Evolutionary conservation across 2,888 invertebrate genomes (phyloP).

Genomic region (Ophioninae sp.): DNA sequence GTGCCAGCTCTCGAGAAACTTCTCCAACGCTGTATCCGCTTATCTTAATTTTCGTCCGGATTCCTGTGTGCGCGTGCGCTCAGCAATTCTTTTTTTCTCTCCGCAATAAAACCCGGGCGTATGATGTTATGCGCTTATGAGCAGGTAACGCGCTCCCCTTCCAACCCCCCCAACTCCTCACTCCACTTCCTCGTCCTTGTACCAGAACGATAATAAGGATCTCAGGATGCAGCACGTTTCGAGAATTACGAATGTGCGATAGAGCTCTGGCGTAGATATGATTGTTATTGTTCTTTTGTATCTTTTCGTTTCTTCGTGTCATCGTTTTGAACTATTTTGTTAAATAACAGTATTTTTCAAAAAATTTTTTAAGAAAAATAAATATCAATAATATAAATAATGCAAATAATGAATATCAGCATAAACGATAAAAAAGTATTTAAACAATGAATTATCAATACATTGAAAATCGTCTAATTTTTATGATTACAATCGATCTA

Average conservation of each 20-base stretch:
- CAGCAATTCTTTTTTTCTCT: constrained; percentile 18
- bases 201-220: not conserved
- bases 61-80: constrained; percentile 58
- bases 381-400: no score
- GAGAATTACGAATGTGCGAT: not conserved
- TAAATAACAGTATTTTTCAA: no score
- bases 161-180: not conserved
- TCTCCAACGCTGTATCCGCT: constrained; percentile 69
- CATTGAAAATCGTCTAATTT: no score
- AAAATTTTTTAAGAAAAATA: no score
- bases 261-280: not conserved
- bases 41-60: constrained; percentile 76
- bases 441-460: no score
- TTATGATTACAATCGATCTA: no score
- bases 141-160: constrained; percentile 57
- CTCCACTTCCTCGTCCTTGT: not conserved
- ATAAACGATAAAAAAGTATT: no score
- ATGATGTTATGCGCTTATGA: constrained; percentile 71
- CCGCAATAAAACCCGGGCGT: constrained; percentile 64
- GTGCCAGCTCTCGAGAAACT: constrained; percentile 12
- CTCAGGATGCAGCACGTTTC: not conserved
- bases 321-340: no score
- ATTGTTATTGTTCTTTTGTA: not conserved
- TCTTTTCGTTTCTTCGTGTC: no score
- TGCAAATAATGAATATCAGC: no score